Conservation (phyloP, 2,888 invertebrate species). For the Archips crataeganus region DNA sequence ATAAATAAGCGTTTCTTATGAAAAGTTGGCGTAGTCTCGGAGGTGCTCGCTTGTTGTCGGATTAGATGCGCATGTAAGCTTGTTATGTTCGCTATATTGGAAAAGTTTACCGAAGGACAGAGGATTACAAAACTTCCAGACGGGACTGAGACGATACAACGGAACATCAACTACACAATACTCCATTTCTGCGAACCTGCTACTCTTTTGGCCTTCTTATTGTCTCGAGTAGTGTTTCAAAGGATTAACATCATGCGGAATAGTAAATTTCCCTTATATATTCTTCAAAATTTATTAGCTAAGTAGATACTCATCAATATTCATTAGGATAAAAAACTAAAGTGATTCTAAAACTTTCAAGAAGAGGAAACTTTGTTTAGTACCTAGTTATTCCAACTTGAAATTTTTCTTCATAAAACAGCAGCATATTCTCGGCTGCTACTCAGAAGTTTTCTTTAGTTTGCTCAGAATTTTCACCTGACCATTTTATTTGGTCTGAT, state of each 20-base stretch:
- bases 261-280: not conserved
- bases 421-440: conserved; percentile 58
- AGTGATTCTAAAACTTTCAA: conserved; percentile 60
- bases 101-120: conserved; percentile 74
- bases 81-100: conserved; percentile 74
- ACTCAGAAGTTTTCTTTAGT: conserved; percentile 54
- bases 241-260: conserved; percentile 1
- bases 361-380: conserved; percentile 63
- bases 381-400: conserved; percentile 61
- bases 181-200: conserved; percentile 32
- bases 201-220: conserved; percentile 34
- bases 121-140: conserved; percentile 75
- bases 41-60: conserved; percentile 57
- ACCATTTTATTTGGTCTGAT: conserved; percentile 15
- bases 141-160: conserved; percentile 57
- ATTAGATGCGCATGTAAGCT: conserved; percentile 68
- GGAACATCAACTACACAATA: conserved; percentile 52
- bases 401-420: conserved; percentile 57
- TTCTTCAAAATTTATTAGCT: conserved; percentile 32
- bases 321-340: conserved; percentile 63
- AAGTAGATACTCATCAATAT: conserved; percentile 64
- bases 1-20: conserved; percentile 59
- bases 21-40: conserved; percentile 55
- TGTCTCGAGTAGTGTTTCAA: conserved; percentile 7
- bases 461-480: conserved; percentile 4